These are phyloP conservation scores for Cryptoleucopteryx plumbea DNA, from an alignment of 2,113 vertebrate genomes.

Conservation along the genomic window DNA sequence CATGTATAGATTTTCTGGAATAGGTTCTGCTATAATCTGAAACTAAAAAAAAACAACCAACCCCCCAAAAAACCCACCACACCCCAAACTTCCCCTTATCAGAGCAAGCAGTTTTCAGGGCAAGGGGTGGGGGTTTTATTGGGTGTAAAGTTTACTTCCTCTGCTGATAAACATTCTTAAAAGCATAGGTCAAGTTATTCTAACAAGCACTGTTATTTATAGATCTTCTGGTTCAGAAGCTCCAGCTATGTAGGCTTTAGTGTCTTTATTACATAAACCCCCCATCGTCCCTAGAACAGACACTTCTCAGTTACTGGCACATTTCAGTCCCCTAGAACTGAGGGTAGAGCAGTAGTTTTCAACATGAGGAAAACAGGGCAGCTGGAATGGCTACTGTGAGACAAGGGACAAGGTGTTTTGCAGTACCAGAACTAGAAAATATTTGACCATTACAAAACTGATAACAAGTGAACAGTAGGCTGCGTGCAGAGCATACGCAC, in stretches of 20 bases:
- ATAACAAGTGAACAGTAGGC: neutral
- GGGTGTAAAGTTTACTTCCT: neutral
- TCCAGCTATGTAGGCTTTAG: neutral
- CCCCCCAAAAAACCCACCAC: neutral
- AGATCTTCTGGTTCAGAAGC: neutral
- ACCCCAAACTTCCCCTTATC: neutral
- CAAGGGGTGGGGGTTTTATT: accelerated
- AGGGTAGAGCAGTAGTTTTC: neutral
- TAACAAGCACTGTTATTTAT: neutral
- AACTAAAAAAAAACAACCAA: neutral
- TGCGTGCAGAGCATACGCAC: neutral
- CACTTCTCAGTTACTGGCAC: neutral
- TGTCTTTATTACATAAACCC: neutral
- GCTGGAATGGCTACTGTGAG: neutral
- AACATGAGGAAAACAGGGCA: accelerated
- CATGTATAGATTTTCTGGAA: neutral
- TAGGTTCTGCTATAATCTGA: neutral
- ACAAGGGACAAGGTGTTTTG: neutral
- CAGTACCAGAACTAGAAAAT: neutral
- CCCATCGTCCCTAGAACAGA: neutral
- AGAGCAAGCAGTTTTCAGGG: neutral
- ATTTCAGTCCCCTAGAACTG: neutral
- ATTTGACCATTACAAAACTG: neutral
- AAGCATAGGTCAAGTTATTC: neutral
- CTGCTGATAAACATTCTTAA: neutral